Evolutionary conservation across 2,888 invertebrate species (phyloP), one percentile per base, ranked within the genome.

Genomic region (Charanyca ferruginea): DNA sequence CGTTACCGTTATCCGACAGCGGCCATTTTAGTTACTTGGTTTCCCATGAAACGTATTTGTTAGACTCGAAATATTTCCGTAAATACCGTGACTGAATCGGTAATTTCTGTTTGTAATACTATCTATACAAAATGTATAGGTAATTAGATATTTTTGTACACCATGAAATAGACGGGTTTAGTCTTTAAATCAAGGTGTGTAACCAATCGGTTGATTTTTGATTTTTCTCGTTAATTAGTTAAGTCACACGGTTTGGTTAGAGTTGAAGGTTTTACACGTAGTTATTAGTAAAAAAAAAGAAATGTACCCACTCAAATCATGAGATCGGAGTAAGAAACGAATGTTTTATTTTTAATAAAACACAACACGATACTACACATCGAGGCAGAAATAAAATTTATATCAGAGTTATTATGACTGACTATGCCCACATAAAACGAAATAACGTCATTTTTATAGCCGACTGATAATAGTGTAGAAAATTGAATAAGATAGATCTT

Each of bases 31-130:
- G 71, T 79, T 73, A 71, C 76, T 78, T 73, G 59, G 69, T 83
- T 93, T 94, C 94, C 93, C 94, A 93, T 93, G 90, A 87, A 90
- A 85, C 81, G 42, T 77, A 83, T 82, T 81, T 86, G 80, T 81
- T 81, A 80, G 83, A 83, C 83, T 78, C 81, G 87, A 87, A 89
- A 90, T 89, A 87, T 89, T 88, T 83, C 83, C 73, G 68, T 88
- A 90, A 93, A 83, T 85, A 81, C 87, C 91, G 91, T 87, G 88
- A 87, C 93, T 83, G 90, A 94, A 87, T 79, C 57, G 73, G 62
- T 90, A 91, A 92, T 91, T 81, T 86, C 78, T 90, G 82, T 91
- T 90, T 90, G 91, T 90, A 88, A 85, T 89, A 83, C 85, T 85
- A 48, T 79, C 84, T 83, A 83, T 82, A 78, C 81, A 81, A 69